A percentile compares a stretch with the other conserved stretches of the same genome.
These are phyloP conservation scores for Rhea americana DNA, from an alignment of 2,113 vertebrate genomes.

Conservation along the genomic window DNA sequence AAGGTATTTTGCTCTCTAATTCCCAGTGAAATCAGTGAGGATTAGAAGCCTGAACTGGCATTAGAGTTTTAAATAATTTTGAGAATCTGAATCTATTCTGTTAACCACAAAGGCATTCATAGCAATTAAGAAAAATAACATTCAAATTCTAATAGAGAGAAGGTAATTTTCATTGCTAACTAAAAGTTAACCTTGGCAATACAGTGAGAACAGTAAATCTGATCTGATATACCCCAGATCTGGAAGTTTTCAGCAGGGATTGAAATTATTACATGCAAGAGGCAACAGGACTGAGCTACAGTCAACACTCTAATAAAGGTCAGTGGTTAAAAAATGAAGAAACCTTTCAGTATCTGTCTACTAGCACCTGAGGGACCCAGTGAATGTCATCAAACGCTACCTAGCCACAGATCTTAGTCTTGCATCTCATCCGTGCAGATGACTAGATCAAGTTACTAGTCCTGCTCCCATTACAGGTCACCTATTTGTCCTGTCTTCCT, in stretches of 20 bases:
- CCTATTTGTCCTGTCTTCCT: not conserved
- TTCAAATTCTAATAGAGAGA: not conserved
- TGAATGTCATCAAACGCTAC: not conserved
- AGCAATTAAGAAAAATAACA: conserved; percentile 47
- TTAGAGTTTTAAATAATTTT: conserved; percentile 60
- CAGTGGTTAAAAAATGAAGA: not conserved
- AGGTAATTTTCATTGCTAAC: not conserved
- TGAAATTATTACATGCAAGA: not conserved
- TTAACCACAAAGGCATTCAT: conserved; percentile 9
- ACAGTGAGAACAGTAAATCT: not conserved
- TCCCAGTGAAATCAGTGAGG: conserved; percentile 42
- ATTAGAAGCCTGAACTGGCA: conserved; percentile 50
- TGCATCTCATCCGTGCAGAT: rapidly evolving
- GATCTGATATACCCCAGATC: not conserved
- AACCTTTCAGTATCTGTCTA: not conserved
- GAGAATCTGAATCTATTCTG: conserved; percentile 1
- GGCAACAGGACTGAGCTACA: not conserved
- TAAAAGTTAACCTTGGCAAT: not conserved
- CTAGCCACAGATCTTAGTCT: not conserved
- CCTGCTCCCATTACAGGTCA: not conserved
- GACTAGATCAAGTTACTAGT: not conserved
- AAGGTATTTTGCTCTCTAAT: conserved; percentile 46
- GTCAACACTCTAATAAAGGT: not conserved
- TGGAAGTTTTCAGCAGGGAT: not conserved
- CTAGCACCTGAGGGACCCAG: not conserved